These are phyloP conservation scores for Apogon talboti DNA, from an alignment of 2,797 vertebrate genomes.

Conservation along the genomic window DNA sequence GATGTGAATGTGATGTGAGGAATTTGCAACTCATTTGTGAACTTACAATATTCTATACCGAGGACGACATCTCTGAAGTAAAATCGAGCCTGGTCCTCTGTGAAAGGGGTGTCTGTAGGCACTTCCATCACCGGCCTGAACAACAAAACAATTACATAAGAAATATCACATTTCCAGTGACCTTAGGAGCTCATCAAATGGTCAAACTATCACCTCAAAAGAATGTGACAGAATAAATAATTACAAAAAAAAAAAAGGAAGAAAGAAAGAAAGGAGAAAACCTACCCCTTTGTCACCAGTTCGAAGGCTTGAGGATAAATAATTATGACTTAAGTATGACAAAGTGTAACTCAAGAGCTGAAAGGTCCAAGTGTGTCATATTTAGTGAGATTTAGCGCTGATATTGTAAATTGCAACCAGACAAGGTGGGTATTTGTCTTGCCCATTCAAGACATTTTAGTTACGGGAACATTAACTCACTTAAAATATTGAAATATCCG, in stretches of 20 bases:
- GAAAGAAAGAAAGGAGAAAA: slow-evolving; percentile 36
- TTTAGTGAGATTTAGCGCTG: too few relatives aligned
- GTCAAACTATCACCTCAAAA: neutral
- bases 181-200: neutral
- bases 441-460: too few relatives aligned
- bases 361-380: too few relatives aligned
- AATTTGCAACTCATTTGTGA: neutral
- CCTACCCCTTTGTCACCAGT: slow-evolving; percentile 94
- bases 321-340: slow-evolving; percentile 40
- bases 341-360: too few relatives aligned
- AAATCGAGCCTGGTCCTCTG: slow-evolving; percentile 89
- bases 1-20: neutral
- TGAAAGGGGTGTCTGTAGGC: slow-evolving; percentile 88
- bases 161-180: neutral
- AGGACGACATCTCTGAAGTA: slow-evolving; percentile 93
- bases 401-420: too few relatives aligned
- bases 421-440: too few relatives aligned
- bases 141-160: neutral
- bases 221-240: neutral
- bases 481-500: too few relatives aligned
- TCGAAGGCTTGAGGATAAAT: slow-evolving; percentile 90
- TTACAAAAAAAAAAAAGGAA: neutral
- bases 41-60: slow-evolving; percentile 96
- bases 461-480: too few relatives aligned
- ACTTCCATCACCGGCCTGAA: slow-evolving; percentile 96